Conservation (phyloP, 1,140 invertebrate genomes). For the Macrobrachium nipponense region DNA sequence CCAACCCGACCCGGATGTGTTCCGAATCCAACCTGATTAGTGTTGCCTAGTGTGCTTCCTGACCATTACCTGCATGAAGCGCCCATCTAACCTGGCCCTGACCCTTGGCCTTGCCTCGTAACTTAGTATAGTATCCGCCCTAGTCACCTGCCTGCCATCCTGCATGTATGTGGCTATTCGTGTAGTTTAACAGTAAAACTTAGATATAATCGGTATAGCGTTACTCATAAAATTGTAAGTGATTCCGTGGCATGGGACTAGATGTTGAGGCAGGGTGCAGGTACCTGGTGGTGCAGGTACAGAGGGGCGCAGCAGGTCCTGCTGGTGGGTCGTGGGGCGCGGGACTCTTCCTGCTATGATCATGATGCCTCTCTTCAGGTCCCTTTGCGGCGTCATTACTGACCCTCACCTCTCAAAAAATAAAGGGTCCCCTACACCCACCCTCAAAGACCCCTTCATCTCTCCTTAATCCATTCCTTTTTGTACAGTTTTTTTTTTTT, state of each 20-base stretch:
- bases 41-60: conserved; percentile 37
- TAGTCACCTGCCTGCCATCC: conserved; percentile 41
- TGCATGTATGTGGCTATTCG: conserved; percentile 50
- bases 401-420: conserved; percentile 86
- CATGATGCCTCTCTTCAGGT: conserved; percentile 98
- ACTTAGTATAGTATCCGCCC: conserved; percentile 8
- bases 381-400: conserved; percentile 86
- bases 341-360: conserved; percentile 64
- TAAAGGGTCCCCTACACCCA: conserved; percentile 81
- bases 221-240: conserved; percentile 43
- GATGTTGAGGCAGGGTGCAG: conserved; percentile 34
- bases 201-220: conserved; percentile 41
- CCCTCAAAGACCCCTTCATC: conserved; percentile 94
- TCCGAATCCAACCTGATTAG: conserved; percentile 42
- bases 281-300: conserved; percentile 28
- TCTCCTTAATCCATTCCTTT: conserved; percentile 82
- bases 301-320: conserved; percentile 29
- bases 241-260: conserved; percentile 34
- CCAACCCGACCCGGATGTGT: conserved; percentile 42
- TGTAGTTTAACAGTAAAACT: conserved; percentile 35
- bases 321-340: conserved; percentile 39
- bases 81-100: conserved; percentile 20
- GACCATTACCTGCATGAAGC: conserved; percentile 31
- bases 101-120: conserved; percentile 23
- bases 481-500: conserved; percentile 32